A percentile compares a stretch with the other conserved stretches of the same genome.
Evolutionary conservation across 2,113 vertebrate species (phyloP).

Genomic region (Rhea pennata): DNA sequence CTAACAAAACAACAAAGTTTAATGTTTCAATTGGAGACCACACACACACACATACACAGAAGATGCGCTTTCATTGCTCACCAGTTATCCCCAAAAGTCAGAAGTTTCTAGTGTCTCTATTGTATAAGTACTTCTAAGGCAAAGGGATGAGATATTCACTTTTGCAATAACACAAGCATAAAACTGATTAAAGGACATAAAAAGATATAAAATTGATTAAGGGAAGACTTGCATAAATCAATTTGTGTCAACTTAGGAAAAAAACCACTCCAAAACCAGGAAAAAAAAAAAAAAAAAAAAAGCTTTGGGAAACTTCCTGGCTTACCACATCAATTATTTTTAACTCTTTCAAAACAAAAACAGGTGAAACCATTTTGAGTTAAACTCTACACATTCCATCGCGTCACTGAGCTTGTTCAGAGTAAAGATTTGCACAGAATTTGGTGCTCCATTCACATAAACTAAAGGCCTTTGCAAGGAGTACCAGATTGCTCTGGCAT

Average conservation of each 20-base stretch:
- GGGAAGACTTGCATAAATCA: not conserved
- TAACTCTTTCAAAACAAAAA: not conserved
- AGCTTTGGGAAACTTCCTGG: not conserved
- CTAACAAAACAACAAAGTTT: not conserved
- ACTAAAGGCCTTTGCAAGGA: not conserved
- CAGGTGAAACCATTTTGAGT: not conserved
- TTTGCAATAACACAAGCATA: not conserved
- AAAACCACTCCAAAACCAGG: not conserved
- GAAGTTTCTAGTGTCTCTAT: rapidly evolving
- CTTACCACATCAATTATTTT: not conserved
- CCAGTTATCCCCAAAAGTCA: not conserved
- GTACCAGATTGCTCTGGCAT: not conserved
- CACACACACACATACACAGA: rapidly evolving
- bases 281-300: not conserved
- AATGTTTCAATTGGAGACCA: not conserved
- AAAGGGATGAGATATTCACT: rapidly evolving
- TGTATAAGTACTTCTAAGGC: rapidly evolving
- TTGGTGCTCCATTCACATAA: not conserved
- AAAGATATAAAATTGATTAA: not conserved
- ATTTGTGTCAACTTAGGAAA: not conserved
- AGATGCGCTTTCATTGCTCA: not conserved
- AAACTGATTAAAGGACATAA: not conserved
- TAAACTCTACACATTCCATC: not conserved
- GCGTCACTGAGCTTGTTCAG: not conserved
- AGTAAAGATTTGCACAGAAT: not conserved